phyloP scores from a whole-genome alignment of 2,888 invertebrate species.

The Caenorhabditis sp. region DNA sequence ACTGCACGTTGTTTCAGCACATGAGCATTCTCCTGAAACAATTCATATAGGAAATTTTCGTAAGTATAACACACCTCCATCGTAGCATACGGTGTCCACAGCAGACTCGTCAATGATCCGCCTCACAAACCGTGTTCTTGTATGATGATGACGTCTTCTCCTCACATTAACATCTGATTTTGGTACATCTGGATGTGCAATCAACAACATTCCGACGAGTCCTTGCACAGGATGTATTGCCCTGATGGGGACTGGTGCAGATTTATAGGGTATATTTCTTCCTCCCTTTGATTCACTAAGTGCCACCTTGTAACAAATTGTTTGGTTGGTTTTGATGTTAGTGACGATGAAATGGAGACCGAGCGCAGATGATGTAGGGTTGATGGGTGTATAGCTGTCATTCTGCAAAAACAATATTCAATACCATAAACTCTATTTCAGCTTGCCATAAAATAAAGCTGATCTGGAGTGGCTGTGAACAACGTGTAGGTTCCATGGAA shows the following conservation, averaged over 20 bases:
- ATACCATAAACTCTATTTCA: neutral
- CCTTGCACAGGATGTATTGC: constrained; percentile 74
- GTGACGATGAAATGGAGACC: constrained; percentile 70
- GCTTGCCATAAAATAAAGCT: constrained; percentile 39
- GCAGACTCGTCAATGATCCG: constrained; percentile 49
- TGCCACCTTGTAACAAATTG: constrained; percentile 70
- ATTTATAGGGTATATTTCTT: constrained; percentile 72
- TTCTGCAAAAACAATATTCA: constrained; percentile 38
- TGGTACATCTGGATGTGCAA: constrained; percentile 70
- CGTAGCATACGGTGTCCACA: constrained; percentile 73
- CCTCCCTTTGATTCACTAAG: constrained; percentile 71
- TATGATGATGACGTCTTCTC: constrained; percentile 42
- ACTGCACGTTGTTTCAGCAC: constrained; percentile 78
- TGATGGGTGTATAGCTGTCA: constrained; percentile 43
- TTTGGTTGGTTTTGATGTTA: constrained; percentile 45
- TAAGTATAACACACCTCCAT: constrained; percentile 55
- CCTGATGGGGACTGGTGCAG: constrained; percentile 79
- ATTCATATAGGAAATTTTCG: neutral
- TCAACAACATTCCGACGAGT: constrained; percentile 68
- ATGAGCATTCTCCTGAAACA: constrained; percentile 74
- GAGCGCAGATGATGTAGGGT: constrained; percentile 59
- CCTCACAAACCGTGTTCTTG: constrained; percentile 43
- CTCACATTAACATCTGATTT: constrained; percentile 33
- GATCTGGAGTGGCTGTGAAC: constrained; percentile 69
- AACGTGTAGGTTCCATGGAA: constrained; percentile 80